A percentile compares a stretch with the other conserved stretches of the same genome.
Evolutionary conservation across 2,888 invertebrate species (phyloP).

Genomic region (Nymphalis c-album): DNA sequence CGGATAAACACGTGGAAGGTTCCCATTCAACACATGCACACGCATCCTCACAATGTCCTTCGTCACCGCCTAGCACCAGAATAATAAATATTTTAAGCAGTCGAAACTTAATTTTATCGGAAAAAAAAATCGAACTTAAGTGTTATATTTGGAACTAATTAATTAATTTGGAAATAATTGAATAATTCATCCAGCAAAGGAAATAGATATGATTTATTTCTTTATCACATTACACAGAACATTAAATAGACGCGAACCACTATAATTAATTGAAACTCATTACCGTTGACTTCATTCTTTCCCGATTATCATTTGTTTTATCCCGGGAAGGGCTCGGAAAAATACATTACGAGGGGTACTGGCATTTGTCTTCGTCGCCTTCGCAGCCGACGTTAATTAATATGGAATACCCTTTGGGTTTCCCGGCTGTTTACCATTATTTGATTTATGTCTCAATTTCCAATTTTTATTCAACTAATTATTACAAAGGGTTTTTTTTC

Average conservation of each 20-base stretch:
- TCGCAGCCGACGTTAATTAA: slow-evolving; percentile 75
- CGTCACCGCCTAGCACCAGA: no score
- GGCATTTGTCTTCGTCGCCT: slow-evolving; percentile 79
- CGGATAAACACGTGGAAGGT: no score
- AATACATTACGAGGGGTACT: slow-evolving; percentile 74
- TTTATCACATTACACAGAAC: slow-evolving; percentile 36
- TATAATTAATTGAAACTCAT: slow-evolving; percentile 73
- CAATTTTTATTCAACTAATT: slow-evolving; percentile 51
- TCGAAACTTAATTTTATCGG: no score
- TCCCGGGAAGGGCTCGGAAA: slow-evolving; percentile 69
- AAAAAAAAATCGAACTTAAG: no score
- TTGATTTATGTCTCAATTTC: slow-evolving; percentile 67
- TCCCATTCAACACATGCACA: no score
- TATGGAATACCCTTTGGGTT: slow-evolving; percentile 77
- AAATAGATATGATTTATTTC: slow-evolving; percentile 20
- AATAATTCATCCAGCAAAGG: background rate
- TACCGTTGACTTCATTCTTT: slow-evolving; percentile 79
- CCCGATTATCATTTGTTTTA: slow-evolving; percentile 81
- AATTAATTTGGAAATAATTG: no score
- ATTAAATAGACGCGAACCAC: slow-evolving; percentile 50
- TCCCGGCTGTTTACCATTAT: slow-evolving; percentile 63
- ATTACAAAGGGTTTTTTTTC: no score
- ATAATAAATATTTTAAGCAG: background rate
- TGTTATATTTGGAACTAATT: background rate
- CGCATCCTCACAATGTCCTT: no score